phyloP scores from a whole-genome alignment of 2,113 vertebrate genomes.

The human (Homo sapiens) region GRCh38 chr17:3318001-3318500 shows the following conservation, averaged over 20 bases:
- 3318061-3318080: not conserved
- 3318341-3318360: slow-evolving; percentile 45
- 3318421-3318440: not conserved
- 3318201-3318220: not conserved
- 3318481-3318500: not conserved
- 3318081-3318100: not conserved
- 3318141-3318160: not conserved
- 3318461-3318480: not conserved
- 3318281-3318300: not conserved
- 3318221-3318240: slow-evolving; percentile 1
- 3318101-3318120: not conserved
- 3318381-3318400: not conserved
- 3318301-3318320: slow-evolving; percentile 35
- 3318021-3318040: not conserved
- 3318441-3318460: not conserved
- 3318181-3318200: slow-evolving; percentile 13
- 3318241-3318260: slow-evolving; percentile 22
- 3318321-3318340: slow-evolving; percentile 14
- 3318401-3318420: not conserved
- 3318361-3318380: not conserved
- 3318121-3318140: not conserved
- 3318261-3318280: slow-evolving; percentile 54
- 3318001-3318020: not conserved
- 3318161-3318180: slow-evolving; percentile 61
- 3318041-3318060: not conserved